Evolutionary conservation across 2,888 invertebrate genomes (phyloP).

Genomic region (Copidosoma aretas): DNA sequence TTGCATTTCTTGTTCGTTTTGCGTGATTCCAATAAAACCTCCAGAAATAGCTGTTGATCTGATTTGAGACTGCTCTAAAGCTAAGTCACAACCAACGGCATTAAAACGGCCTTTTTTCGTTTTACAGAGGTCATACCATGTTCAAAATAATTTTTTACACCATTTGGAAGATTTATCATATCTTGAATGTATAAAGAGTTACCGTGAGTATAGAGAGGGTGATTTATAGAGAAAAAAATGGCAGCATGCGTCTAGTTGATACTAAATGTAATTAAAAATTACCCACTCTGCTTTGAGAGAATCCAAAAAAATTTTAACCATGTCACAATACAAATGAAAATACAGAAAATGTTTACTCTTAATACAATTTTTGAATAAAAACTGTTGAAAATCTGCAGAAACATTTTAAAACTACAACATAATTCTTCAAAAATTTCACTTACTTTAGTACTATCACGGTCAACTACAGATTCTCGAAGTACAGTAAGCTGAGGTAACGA

Average conservation of each 20-base stretch:
- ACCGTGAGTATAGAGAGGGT: slow-evolving; percentile 38
- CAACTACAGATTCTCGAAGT: no score
- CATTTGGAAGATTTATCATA: slow-evolving; percentile 42
- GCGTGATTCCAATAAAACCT: slow-evolving; percentile 46
- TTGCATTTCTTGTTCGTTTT: slow-evolving; percentile 48
- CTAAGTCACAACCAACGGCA: slow-evolving; percentile 46
- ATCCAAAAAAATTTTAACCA: slow-evolving; percentile 45
- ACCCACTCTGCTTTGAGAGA: slow-evolving; percentile 41
- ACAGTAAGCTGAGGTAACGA: no score
- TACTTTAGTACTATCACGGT: no score
- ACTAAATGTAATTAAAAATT: slow-evolving; percentile 42
- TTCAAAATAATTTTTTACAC: slow-evolving; percentile 42
- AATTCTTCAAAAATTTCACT: slow-evolving; percentile 5
- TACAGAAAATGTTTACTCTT: slow-evolving; percentile 40
- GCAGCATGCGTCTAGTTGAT: slow-evolving; percentile 40
- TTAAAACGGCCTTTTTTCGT: slow-evolving; percentile 44
- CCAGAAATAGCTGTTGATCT: slow-evolving; percentile 50
- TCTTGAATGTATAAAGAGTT: slow-evolving; percentile 37
- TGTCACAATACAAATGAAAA: slow-evolving; percentile 42
- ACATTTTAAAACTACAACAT: slow-evolving; percentile 15
- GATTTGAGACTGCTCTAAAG: slow-evolving; percentile 49
- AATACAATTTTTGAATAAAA: slow-evolving; percentile 29
- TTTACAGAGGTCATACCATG: slow-evolving; percentile 46
- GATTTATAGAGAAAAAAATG: slow-evolving; percentile 43
- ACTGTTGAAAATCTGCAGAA: slow-evolving; percentile 22